Evolutionary conservation across 1,140 invertebrate genomes (phyloP), one percentile per base, ranked within the genome.

Genomic region (Pseudoatta argentina): DNA sequence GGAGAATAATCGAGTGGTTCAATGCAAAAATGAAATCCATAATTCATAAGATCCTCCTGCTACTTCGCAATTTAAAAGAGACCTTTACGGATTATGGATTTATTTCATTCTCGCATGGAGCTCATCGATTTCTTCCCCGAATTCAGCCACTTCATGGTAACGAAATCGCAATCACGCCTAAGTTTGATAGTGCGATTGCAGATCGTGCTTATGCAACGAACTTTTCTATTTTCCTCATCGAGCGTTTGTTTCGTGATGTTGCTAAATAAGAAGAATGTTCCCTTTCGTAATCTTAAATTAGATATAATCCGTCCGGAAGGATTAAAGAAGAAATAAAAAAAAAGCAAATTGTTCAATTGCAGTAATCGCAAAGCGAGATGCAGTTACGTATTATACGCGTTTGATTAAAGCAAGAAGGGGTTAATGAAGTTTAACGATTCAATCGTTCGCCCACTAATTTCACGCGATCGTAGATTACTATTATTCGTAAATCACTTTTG

Each of bases 11-110:
- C 18, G 24, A 48, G 3, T 18, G 24, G 6, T 66, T 30, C 12
- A 3, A 10, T 30, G 18, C n/a, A 2, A 66, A 78, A 78, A 78
- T 78, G 63, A 66, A 78, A 51, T 12, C 14, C 27, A 24, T 39
- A 59, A 76, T 61, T 61, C 16, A 61, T 21, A n/a, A 30, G 16
- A 0, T 51, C n/a, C 12, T 44, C 44, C 8, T 18, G 7, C 8
- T 4, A 30, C 8, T 48, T 53, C 14, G 6, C n/a, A 30, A 78
- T 48, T 34, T 18, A 44, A 55, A 14, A 3, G n/a, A 8, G 18
- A 27, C 8, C 16, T 21, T 51, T 21, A 27, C 6, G 8, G 21
- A 48, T 34, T 14, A 14, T 66, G 27, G 30, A 53, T 27, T 12
- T 44, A 34, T 3, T 24, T 67, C 1, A 16, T 21, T 79, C 1